Base-by-base conservation (phyloP, 2,113 vertebrate species). In the Helogale parvula region DNA sequence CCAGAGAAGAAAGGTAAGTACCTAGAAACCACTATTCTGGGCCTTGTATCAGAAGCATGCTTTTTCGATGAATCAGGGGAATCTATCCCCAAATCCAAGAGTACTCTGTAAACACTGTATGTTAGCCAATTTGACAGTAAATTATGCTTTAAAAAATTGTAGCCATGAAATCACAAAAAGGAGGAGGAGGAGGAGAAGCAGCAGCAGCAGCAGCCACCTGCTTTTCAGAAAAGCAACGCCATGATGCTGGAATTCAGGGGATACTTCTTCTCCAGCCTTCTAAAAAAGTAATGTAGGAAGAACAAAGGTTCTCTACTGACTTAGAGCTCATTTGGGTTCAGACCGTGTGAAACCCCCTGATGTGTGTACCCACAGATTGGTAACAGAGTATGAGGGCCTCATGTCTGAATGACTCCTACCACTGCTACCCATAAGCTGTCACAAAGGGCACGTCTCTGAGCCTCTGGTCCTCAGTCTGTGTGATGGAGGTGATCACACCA, bases 191-290 rank as follows among this genome's bases (percentile, higher is more conserved):
- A 54, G 52, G 15, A 54, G 52, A 13, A 50, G 45, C 7, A 47
- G 45, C 7, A 41, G 38, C 38, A 41, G 38, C 4, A 41, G 50
- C 21, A 74, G 52, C 95, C 88, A 33, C 8, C 35, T 63, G 23
- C 11, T 88, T 80, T 29, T 76, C 17, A 76, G 29, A 68, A 82
- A 95, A 68, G 13, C 13, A 80, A 33, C 17, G 5, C 8, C 21
- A 45, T 52, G 45, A 83, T 92, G 63, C 14, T 85, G 38, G 71
- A 74, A 50, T 91, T 87, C 21, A 60, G 93, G 63, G 50, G 27
- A 60, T 80, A 85, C 13, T 88, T 76, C 23, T 79, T 50, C 69
- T 57, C 23, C n/a, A 88, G n/a, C 4, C n/a, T 90, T 77, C 54
- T 54, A 92, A 77, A 81, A 94, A 83, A 76, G 54, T 29, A 68